These are phyloP conservation scores for Frankliniella intonsa DNA, from an alignment of 2,888 invertebrate genomes.

Conservation along the genomic window DNA sequence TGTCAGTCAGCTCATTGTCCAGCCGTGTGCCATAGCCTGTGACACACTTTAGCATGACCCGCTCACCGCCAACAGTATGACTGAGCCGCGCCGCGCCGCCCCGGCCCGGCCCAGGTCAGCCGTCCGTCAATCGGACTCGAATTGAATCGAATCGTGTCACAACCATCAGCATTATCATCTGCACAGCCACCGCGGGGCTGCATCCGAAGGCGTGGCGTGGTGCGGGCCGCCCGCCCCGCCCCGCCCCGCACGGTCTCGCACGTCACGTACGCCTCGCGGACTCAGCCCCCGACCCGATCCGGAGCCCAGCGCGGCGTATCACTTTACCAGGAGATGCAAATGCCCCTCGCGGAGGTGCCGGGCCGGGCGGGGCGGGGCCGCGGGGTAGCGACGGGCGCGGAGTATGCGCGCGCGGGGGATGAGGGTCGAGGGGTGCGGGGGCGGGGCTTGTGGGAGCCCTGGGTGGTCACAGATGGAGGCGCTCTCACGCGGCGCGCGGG, in stretches of 20 bases:
- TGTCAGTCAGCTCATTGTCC: no score
- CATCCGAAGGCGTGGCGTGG: no score
- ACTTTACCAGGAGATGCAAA: background rate
- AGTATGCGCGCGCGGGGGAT: background rate
- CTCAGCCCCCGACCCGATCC: background rate
- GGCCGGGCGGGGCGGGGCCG: background rate
- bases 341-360: background rate
- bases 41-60: slow-evolving; percentile 2
- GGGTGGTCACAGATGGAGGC: no score
- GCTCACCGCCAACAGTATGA: background rate
- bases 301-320: background rate
- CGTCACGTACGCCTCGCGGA: background rate
- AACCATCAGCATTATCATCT: slow-evolving; percentile 1
- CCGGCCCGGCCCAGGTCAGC: background rate
- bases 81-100: background rate
- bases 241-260: background rate
- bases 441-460: no score
- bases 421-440: no score
- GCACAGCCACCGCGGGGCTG: background rate
- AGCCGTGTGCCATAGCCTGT: background rate
- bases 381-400: background rate
- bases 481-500: no score
- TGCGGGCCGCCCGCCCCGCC: no score
- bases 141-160: background rate
- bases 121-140: background rate